Evolutionary conservation across 2,797 vertebrate genomes (phyloP).

Genomic region (Macropodus opercularis): DNA sequence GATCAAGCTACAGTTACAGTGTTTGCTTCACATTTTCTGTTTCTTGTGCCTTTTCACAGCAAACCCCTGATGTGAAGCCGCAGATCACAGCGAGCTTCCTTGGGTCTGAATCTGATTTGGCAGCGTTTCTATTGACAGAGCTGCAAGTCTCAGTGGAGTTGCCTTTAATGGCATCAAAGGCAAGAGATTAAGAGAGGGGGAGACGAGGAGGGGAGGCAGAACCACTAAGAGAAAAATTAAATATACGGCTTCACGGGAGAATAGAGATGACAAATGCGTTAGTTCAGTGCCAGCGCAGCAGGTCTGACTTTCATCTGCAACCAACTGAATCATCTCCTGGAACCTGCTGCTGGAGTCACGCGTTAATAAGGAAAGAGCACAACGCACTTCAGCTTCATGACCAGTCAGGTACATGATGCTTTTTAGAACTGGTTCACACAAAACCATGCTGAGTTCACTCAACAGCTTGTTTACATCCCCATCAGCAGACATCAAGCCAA

Average conservation of each 20-base stretch:
- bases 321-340: constrained; percentile 67
- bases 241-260: constrained; percentile 18
- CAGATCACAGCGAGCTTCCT: constrained; percentile 57
- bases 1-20: constrained; percentile 25
- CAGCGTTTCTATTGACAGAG: constrained; percentile 59
- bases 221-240: constrained; percentile 28
- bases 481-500: too few species aligned
- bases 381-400: constrained; percentile 1
- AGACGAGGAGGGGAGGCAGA: constrained; percentile 10
- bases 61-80: constrained; percentile 35
- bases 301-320: constrained; percentile 55
- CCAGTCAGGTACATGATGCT: neutral
- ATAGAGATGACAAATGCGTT: constrained; percentile 29
- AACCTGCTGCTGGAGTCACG: constrained; percentile 63
- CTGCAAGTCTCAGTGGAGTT: constrained; percentile 45
- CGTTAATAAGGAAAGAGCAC: too few species aligned
- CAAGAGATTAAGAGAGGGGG: constrained; percentile 26
- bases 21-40: constrained; percentile 10
- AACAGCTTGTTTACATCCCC: too few species aligned
- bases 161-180: constrained; percentile 52
- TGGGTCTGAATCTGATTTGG: constrained; percentile 56
- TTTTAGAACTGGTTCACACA: neutral
- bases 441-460: neutral
- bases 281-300: constrained; percentile 48
- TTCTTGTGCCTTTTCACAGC: constrained; percentile 26